Evolutionary conservation across 2,888 invertebrate species (phyloP), one percentile per base, ranked within the genome.

Genomic region (Altica lythri): DNA sequence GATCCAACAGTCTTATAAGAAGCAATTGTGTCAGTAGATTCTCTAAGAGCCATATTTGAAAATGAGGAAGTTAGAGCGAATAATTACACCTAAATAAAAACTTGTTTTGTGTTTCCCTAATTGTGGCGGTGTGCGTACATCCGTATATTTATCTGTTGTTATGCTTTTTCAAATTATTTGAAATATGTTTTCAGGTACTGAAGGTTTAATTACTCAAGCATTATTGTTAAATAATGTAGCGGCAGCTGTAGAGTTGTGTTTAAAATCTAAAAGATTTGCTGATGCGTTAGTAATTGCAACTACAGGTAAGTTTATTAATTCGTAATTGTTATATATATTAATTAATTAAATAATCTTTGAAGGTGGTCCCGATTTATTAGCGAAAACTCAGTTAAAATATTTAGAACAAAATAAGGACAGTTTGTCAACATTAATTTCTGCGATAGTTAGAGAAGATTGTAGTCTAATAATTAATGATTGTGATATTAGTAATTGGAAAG

Each of bases 221-320:
- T 79, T 96, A 57, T 80, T 95, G 47, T 84, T 89, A 59, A 95
- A 93, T 2, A 89, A 92, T 71, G 81, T 92, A 53, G 92, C 92
- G 70, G 88, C 88, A 13, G 96, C 96, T 0, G 95, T 94, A 0
- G 89, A 94, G 51, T 79, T 95, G 51, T 95, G 95, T 69, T 76
- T 96, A 55, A 84, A 88, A 61, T 86, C 88, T 17, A 84, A 87
- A 65, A 81, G 88, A 47, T 83, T 87, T 69, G 87, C 95, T 0
- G 95, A 96, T 73, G 96, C 95, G 0, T 82, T 96, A 6, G 85
- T 95, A 56, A 85, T 96, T 30, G 92, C 95, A 0, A 89, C 88
- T 59, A 82, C 89, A 71, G 84, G 86, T 85, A 69, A 74, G 52
- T 19, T 22, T 37, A n/a, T 37, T 14, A 37, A 37, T 38, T 22